These are phyloP conservation scores for Epinephelus awoara DNA, from an alignment of 2,797 vertebrate species.

Conservation along the genomic window DNA sequence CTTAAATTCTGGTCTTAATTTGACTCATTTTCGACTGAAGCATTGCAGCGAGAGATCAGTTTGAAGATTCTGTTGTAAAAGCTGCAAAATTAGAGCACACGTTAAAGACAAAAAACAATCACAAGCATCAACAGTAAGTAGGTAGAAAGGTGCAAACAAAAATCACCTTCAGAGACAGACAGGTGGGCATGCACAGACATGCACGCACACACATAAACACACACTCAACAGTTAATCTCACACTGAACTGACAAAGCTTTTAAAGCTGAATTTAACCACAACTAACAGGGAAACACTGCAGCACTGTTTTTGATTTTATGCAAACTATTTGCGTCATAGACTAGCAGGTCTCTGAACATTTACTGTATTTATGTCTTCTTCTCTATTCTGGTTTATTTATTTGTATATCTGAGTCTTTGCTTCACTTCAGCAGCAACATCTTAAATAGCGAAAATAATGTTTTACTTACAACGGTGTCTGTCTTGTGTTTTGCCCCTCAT, in stretches of 20 bases:
- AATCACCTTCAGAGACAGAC: neutral
- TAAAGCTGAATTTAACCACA: conserved; percentile 79
- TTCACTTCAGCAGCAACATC: conserved; percentile 39
- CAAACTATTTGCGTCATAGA: conserved; percentile 57
- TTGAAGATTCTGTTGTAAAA: conserved; percentile 39
- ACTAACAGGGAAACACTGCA: conserved; percentile 75
- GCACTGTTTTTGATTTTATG: conserved; percentile 44
- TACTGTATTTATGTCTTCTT: conserved; percentile 74
- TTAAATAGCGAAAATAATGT: conserved; percentile 52
- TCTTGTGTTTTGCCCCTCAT: conserved; percentile 54
- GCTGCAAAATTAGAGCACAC: conserved; percentile 36
- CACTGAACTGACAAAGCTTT: conserved; percentile 78
- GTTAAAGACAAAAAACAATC: conserved; percentile 3
- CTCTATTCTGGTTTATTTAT: conserved; percentile 82
- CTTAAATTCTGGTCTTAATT: conserved; percentile 3
- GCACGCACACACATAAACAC: conserved; percentile 12
- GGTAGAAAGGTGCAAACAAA: neutral
- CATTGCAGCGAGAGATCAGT: conserved; percentile 13
- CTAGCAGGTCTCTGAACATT: conserved; percentile 62
- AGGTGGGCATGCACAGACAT: conserved; percentile 26
- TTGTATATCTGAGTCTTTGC: conserved; percentile 66
- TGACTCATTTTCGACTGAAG: conserved; percentile 14
- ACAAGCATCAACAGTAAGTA: conserved; percentile 16
- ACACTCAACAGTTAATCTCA: conserved; percentile 48
- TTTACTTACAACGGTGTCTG: conserved; percentile 63